Conservation (phyloP, 1,140 invertebrate genomes). For the Meloidogyne floridensis region DNA sequence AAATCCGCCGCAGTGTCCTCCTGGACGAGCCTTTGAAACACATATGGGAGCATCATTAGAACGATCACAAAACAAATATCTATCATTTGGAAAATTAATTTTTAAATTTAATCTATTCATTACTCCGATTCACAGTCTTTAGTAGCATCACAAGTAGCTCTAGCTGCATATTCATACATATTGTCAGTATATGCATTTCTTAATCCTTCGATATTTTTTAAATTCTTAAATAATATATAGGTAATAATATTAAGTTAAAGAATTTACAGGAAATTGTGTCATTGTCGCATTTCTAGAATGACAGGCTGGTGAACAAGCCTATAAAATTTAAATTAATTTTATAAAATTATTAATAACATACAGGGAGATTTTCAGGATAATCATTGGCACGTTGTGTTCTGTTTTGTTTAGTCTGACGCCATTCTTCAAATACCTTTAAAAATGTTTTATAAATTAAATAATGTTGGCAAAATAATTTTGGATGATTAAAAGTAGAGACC, state of each 20-base stretch:
- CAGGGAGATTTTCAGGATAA: conserved; percentile 30
- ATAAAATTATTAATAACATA: not conserved
- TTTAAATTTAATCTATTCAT: not conserved
- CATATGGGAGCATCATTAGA: conserved; percentile 51
- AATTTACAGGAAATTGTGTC: conserved; percentile 56
- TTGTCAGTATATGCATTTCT: conserved; percentile 66
- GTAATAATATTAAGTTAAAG: conserved; percentile 38
- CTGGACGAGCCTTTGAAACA: conserved; percentile 57
- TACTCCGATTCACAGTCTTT: conserved; percentile 77
- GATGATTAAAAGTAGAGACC: no score
- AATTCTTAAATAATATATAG: conserved; percentile 25
- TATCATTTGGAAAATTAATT: conserved; percentile 21
- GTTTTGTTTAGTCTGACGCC: conserved; percentile 31
- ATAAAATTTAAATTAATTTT: conserved; percentile 23
- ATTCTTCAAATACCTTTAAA: conserved; percentile 22
- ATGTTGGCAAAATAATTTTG: no score
- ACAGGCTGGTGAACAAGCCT: conserved; percentile 54
- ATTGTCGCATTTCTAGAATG: conserved; percentile 61
- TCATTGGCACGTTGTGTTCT: conserved; percentile 47
- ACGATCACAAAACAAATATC: conserved; percentile 60
- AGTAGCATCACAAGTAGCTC: conserved; percentile 72
- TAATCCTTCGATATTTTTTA: conserved; percentile 45
- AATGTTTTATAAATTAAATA: not conserved
- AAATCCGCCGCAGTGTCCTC: conserved; percentile 42
- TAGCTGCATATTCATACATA: conserved; percentile 57